phyloP scores from a whole-genome alignment of 2,888 invertebrate genomes.

The Endotricha flammealis region DNA sequence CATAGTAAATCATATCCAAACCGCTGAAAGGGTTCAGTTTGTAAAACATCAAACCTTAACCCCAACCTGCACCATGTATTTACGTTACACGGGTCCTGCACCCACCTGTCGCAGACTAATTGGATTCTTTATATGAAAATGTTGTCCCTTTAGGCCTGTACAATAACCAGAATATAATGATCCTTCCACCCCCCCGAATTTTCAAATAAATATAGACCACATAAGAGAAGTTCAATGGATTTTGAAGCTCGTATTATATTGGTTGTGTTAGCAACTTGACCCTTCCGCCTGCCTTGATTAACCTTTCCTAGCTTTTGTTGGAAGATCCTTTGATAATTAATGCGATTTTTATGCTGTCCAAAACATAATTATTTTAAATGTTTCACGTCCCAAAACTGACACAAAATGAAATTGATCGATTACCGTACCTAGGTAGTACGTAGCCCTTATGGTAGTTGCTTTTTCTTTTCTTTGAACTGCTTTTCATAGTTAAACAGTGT shows the following conservation, averaged over 20 bases:
- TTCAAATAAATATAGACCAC: constrained; percentile 15
- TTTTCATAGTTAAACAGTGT: no score
- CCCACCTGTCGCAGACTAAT: constrained; percentile 59
- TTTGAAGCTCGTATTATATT: constrained; percentile 29
- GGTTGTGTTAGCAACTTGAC: constrained; percentile 32
- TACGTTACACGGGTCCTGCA: constrained; percentile 37
- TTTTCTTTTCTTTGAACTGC: no score
- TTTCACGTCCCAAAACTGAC: no score
- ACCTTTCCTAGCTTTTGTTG: constrained; percentile 43
- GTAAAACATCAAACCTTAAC: constrained; percentile 33
- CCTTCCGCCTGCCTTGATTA: constrained; percentile 59
- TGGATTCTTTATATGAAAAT: constrained; percentile 65
- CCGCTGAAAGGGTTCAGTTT: constrained; percentile 17
- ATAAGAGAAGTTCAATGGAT: constrained; percentile 20
- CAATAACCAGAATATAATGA: constrained; percentile 33
- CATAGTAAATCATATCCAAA: neutral
- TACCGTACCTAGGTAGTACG: no score
- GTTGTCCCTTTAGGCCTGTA: constrained; percentile 39
- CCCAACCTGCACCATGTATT: constrained; percentile 37
- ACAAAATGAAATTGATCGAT: no score
- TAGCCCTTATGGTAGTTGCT: no score
- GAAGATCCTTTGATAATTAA: constrained; percentile 45
- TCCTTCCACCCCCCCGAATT: constrained; percentile 23
- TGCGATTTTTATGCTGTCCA: constrained; percentile 27
- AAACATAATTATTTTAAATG: constrained; percentile 1